phyloP scores from a whole-genome alignment of 2,113 vertebrate species.

The Tringa solitaria region DNA sequence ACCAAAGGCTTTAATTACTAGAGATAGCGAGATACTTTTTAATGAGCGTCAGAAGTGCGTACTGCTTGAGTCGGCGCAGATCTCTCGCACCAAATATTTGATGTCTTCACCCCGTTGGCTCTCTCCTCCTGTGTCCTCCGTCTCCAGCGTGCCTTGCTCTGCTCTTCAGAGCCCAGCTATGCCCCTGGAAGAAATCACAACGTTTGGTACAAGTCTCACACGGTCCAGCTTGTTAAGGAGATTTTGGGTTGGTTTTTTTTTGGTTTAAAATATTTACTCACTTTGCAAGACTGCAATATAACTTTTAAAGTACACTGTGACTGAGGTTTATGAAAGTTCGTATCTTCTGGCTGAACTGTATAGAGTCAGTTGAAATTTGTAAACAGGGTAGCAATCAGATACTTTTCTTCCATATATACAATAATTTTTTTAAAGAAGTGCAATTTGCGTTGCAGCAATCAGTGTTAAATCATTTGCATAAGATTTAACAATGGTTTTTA shows the following conservation, averaged over 20 bases:
- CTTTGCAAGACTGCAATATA: conserved; percentile 58
- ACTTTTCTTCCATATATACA: conserved; percentile 84
- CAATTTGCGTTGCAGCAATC: conserved; percentile 87
- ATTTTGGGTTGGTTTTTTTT: background rate
- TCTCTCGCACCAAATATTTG: background rate
- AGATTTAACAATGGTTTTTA: conserved; percentile 84
- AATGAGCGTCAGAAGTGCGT: background rate
- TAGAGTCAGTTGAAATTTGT: conserved; percentile 68
- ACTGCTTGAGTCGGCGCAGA: conserved; percentile 5
- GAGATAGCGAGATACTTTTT: background rate
- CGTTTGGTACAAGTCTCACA: conserved; percentile 57
- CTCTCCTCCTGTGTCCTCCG: background rate
- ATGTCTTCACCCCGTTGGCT: background rate
- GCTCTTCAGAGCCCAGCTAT: background rate
- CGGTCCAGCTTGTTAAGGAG: conserved; percentile 34
- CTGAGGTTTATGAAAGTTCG: conserved; percentile 77
- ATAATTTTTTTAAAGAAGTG: conserved; percentile 82
- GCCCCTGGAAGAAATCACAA: conserved; percentile 53
- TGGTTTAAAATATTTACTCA: conserved; percentile 54
- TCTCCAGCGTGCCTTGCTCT: conserved; percentile 29
- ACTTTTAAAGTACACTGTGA: conserved; percentile 72
- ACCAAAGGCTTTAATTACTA: conserved; percentile 15
- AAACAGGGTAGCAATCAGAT: conserved; percentile 95
- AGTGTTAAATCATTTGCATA: conserved; percentile 89
- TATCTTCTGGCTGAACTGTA: conserved; percentile 71